Conservation (phyloP, 2,888 invertebrate genomes). For the Flexamia atlantica region DNA sequence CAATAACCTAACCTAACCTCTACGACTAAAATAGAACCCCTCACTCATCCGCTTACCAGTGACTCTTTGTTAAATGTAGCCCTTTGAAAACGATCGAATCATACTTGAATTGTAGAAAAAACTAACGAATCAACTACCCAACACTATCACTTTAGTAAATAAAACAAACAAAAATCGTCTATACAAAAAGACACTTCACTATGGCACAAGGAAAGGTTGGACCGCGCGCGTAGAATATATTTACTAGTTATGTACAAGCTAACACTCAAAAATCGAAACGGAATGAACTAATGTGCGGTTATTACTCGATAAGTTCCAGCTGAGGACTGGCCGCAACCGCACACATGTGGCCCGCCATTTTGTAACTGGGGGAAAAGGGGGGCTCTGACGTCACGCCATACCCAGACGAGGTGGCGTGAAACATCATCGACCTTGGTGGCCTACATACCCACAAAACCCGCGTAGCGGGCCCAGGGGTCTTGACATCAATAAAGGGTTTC, state of each 20-base stretch:
- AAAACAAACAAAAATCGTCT: slow-evolving; percentile 16
- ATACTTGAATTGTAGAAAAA: slow-evolving; percentile 15
- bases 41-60: slow-evolving; percentile 1
- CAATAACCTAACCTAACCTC: slow-evolving; percentile 36
- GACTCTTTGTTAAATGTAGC: slow-evolving; percentile 30
- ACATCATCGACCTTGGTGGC: slow-evolving; percentile 45
- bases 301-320: slow-evolving; percentile 8
- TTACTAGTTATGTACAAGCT: slow-evolving; percentile 40
- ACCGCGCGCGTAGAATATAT: slow-evolving; percentile 32
- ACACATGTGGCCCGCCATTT: slow-evolving; percentile 42
- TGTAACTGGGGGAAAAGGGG: slow-evolving; percentile 24
- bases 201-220: slow-evolving; percentile 39
- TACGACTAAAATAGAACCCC: background rate
- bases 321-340: slow-evolving; percentile 34
- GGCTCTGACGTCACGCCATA: slow-evolving; percentile 44
- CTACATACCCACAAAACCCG: background rate
- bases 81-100: slow-evolving; percentile 21
- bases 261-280: slow-evolving; percentile 45
- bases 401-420: slow-evolving; percentile 48
- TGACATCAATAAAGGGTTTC: background rate
- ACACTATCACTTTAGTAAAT: slow-evolving; percentile 43
- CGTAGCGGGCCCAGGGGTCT: background rate
- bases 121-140: slow-evolving; percentile 21
- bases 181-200: slow-evolving; percentile 46
- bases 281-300: slow-evolving; percentile 35